Base-by-base conservation (phyloP, 2,888 invertebrate genomes). In the Balanococcus diminutus region DNA sequence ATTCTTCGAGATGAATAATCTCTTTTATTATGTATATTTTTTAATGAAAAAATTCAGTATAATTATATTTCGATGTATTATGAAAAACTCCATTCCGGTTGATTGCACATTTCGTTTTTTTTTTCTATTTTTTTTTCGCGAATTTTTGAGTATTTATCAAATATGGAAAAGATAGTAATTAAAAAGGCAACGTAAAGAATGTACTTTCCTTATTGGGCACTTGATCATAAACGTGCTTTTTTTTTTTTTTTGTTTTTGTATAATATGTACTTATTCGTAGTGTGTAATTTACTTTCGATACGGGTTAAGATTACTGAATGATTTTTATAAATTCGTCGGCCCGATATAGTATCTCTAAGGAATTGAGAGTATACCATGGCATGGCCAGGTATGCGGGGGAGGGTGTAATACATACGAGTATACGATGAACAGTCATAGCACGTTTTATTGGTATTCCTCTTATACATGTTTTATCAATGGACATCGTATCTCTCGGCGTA, bases 401-500 rank as follows among this genome's bases (percentile, higher is more conserved):
- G 61, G 61, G 14, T 67, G 61, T n/a, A 56, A 11, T n/a, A 22
- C 5, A 14, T 42, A 42, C 14, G 51, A n/a, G n/a, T n/a, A n/a
- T 51, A 51, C 51, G 19, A 51, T 51, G 51, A 51, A 51, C 51
- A 67, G 61, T 67, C 61, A 9, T 28, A 28, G 61, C 61, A 67
- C 61, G 61, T 67, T 67, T 67, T 67, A 67, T 67, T 3, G 61
- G 61, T 67, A 28, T 67, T 67, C 28, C 19, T 16, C 19, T 6
- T 19, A 51, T n/a, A 25, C 22, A 67, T 67, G 28, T 67, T 67
- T 67, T 67, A 67, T 67, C 61, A 67, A 67, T 67, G 61, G 61
- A 11, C 25, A 67, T 67, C 61, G 28, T 22, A 67, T 51, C 51
- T 51, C 42, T 42, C 42, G 2, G 11, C 42, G 2, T 42, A 42